These are phyloP conservation scores for Plusia festucae DNA, from an alignment of 2,888 invertebrate genomes.

Conservation along the genomic window DNA sequence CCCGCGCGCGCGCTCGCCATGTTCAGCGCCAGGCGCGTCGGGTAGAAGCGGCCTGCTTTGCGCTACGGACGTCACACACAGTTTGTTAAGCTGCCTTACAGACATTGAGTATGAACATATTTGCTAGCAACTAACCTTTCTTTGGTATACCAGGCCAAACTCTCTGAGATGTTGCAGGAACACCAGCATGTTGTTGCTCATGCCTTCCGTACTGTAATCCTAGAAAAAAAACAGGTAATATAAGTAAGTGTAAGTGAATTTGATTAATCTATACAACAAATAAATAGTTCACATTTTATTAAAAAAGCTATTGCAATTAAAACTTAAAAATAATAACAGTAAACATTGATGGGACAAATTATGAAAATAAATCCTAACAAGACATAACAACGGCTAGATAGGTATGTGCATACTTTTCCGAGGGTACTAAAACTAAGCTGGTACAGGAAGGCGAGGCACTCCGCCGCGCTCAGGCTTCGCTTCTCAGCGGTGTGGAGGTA, in stretches of 20 bases:
- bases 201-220: constrained; percentile 98
- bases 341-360: too few species aligned
- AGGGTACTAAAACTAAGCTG: constrained; percentile 98
- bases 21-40: constrained; percentile 97
- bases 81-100: too few species aligned
- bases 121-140: constrained; percentile 91
- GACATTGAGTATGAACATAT: too few species aligned
- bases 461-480: constrained; percentile 95
- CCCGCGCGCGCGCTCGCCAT: constrained; percentile 90
- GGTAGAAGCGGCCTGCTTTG: constrained; percentile 97
- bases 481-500: constrained; percentile 98
- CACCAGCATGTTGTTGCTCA: constrained; percentile 95
- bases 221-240: constrained; percentile 70
- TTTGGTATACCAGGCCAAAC: constrained; percentile 98
- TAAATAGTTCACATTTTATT: neutral
- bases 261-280: neutral
- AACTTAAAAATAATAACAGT: too few species aligned
- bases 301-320: too few species aligned
- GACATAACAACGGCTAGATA: neutral
- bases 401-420: constrained; percentile 92
- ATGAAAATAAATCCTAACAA: too few species aligned
- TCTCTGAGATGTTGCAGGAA: constrained; percentile 99
- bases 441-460: constrained; percentile 98
- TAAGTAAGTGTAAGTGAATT: too few species aligned
- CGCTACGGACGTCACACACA: constrained; percentile 87